phyloP scores from a whole-genome alignment of 1,140 invertebrate species.

The Drosophila paulistorum region DNA sequence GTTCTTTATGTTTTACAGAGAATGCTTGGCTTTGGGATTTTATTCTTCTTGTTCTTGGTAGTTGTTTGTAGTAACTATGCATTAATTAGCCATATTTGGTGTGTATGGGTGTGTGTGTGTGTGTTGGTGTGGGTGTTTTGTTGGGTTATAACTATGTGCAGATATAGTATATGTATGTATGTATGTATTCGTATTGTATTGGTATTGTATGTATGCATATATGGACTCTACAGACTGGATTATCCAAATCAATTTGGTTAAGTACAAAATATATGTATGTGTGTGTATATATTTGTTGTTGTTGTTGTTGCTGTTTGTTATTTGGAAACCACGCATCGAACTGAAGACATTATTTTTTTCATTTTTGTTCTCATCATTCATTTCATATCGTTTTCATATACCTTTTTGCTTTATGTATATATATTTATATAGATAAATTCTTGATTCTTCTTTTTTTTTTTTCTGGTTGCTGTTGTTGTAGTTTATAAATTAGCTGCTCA shows the following conservation, averaged over 20 bases:
- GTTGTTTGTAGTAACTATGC: conserved; percentile 74
- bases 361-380: neutral
- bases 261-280: conserved; percentile 68
- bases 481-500: conserved; percentile 45
- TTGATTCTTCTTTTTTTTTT: conserved; percentile 43
- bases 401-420: conserved; percentile 36
- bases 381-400: conserved; percentile 25
- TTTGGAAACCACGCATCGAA: conserved; percentile 75
- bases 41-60: conserved; percentile 30
- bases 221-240: conserved; percentile 33
- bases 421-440: conserved; percentile 38
- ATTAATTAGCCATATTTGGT: conserved; percentile 64
- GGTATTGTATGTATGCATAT: conserved; percentile 1
- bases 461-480: conserved; percentile 29
- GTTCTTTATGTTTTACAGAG: conserved; percentile 63
- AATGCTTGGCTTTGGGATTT: conserved; percentile 62
- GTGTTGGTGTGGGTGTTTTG: neutral
- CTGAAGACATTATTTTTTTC: conserved; percentile 60
- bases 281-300: conserved; percentile 49
- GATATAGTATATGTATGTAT: conserved; percentile 29
- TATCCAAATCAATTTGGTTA: conserved; percentile 68
- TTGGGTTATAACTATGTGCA: conserved; percentile 49
- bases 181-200: conserved; percentile 20
- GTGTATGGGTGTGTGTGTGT: conserved; percentile 32
- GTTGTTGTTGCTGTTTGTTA: conserved; percentile 5